Evolutionary conservation across 2,888 invertebrate genomes (phyloP), one percentile per base, ranked within the genome.

Genomic region (Anthoptus insignis): DNA sequence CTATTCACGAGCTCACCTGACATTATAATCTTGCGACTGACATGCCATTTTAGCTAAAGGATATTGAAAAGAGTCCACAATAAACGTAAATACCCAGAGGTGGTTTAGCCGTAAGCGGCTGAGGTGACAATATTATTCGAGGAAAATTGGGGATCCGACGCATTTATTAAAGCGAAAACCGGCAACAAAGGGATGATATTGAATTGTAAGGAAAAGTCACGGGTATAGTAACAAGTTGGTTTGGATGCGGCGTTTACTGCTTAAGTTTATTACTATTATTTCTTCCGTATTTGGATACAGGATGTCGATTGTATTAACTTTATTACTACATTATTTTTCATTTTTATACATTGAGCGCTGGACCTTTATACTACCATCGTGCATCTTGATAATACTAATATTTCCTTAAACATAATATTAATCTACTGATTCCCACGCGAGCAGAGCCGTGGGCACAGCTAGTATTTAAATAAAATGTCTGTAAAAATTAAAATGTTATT

Each of bases 121-220:
- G 81, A 88, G 89, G 91, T 89, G 91, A 91, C 91, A 91, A 89
- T 89, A 90, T 91, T 91, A 92, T 92, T 90, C 76, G 86, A 84
- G 80, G 80, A 81, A 81, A 87, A 89, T 89, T 89, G 89, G 88
- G 86, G 87, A 81, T 80, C 81, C 81, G 66, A 82, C 84, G 90
- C 91, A 89, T 91, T 91, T 91, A 92, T 91, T 92, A 92, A 89
- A 90, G 87, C 85, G 88, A 89, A 87, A 89, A 89, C 90, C 89
- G 86, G 86, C 91, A 89, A 92, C 92, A 92, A 91, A 92, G 91
- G 91, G 86, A 88, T 88, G 79, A 91, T 92, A 92, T 92, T 92
- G 92, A 91, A 91, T 91, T 89, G 91, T 89, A 86, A 87, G 87
- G 84, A 81, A 84, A 81, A 72, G 76, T 61, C 54, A 61, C 78